phyloP scores from a whole-genome alignment of 2,797 vertebrate species.

The Allochrocebus solatus region DNA sequence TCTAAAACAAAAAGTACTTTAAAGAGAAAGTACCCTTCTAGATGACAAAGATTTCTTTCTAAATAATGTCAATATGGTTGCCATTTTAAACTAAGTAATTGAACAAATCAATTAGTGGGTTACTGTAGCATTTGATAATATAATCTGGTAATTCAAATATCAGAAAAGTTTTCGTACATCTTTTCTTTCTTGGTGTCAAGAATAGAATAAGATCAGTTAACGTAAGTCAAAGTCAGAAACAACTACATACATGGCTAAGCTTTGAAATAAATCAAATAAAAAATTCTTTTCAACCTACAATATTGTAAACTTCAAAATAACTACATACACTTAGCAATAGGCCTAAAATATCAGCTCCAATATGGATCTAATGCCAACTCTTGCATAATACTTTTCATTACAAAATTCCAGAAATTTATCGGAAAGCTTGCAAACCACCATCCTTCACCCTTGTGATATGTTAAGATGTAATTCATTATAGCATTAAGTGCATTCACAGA shows the following conservation, averaged over 20 bases:
- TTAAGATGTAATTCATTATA: neutral
- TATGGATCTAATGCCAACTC: neutral
- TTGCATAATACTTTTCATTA: neutral
- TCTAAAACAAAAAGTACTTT: neutral
- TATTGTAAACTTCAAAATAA: constrained; percentile 41
- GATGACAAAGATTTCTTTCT: neutral
- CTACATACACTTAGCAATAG: neutral
- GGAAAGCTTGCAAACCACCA: neutral
- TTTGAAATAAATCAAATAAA: neutral
- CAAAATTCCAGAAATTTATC: constrained; percentile 8
- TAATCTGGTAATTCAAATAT: neutral
- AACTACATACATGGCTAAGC: neutral
- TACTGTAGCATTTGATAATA: neutral
- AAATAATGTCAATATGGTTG: neutral
- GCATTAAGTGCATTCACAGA: neutral
- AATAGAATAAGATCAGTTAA: neutral
- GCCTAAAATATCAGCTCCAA: neutral
- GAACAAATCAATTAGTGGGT: neutral
- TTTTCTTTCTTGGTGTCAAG: constrained; percentile 14
- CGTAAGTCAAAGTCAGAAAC: neutral
- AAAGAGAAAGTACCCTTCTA: neutral
- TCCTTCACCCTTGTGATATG: neutral
- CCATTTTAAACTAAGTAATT: constrained; percentile 25
- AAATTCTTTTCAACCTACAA: constrained; percentile 5
- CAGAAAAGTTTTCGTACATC: neutral